phyloP scores from a whole-genome alignment of 2,888 invertebrate species.

The Glomeris marginata region DNA sequence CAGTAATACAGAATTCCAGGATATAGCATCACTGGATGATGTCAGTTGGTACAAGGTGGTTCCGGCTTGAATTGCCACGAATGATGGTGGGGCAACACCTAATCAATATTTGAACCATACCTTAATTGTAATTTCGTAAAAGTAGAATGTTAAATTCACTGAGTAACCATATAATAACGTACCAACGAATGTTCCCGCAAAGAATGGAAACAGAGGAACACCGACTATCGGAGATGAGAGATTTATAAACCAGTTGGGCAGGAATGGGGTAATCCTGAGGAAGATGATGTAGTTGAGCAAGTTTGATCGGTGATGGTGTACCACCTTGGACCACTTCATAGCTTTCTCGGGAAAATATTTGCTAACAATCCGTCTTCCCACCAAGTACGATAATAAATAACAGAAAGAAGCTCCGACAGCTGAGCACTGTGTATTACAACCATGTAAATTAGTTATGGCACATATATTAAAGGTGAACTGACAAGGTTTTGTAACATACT shows the following conservation, averaged over 20 bases:
- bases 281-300: conserved; percentile 94
- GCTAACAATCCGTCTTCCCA: conserved; percentile 69
- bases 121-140: no score
- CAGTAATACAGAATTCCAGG: conserved; percentile 67
- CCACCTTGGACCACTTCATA: conserved; percentile 66
- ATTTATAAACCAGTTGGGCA: conserved; percentile 99
- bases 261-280: conserved; percentile 86
- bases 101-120: background rate
- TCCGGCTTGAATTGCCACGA: conserved; percentile 94
- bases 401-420: conserved; percentile 91
- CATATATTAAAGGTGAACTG: no score
- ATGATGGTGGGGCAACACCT: conserved; percentile 93
- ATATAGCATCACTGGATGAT: conserved; percentile 71
- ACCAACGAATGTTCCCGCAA: conserved; percentile 89
- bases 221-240: conserved; percentile 91
- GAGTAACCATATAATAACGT: conserved; percentile 23
- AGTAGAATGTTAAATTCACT: no score
- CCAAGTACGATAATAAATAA: conserved; percentile 76
- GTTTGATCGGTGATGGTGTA: conserved; percentile 62
- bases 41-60: conserved; percentile 87
- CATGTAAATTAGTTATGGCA: background rate
- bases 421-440: conserved; percentile 49
- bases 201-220: conserved; percentile 83
- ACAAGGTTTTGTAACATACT: no score
- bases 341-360: conserved; percentile 81